Conservation (phyloP, 2,797 vertebrate species). For the Denticeps clupeoides region DNA sequence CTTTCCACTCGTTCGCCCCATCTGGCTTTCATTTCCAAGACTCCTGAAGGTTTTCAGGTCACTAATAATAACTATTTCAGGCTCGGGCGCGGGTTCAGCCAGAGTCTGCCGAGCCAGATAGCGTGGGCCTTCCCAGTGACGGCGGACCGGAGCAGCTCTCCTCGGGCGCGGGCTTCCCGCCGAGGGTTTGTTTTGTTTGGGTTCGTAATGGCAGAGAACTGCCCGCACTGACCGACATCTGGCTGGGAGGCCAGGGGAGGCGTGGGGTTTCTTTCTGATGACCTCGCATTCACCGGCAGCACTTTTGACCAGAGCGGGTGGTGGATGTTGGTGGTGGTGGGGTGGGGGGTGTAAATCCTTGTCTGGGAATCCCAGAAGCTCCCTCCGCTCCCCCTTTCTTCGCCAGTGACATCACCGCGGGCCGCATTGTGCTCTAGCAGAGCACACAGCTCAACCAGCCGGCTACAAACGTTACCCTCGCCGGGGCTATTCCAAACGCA, state of each 20-base stretch:
- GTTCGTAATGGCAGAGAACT: constrained; percentile 18
- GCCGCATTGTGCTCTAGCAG: not conserved
- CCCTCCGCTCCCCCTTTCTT: too few species aligned
- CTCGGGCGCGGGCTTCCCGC: not conserved
- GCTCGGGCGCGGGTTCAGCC: constrained; percentile 55
- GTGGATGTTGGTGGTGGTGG: not conserved
- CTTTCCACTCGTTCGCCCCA: constrained; percentile 50
- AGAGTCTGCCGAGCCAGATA: constrained; percentile 49
- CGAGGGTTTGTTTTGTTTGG: constrained; percentile 22
- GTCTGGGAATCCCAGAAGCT: not conserved
- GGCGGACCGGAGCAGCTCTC: not conserved
- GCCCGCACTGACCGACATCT: constrained; percentile 9
- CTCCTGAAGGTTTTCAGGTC: constrained; percentile 60
- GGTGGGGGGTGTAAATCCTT: not conserved
- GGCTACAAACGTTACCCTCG: too few species aligned
- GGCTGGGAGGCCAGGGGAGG: not conserved
- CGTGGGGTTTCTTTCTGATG: constrained; percentile 1
- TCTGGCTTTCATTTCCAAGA: constrained; percentile 60
- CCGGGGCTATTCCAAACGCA: too few species aligned
- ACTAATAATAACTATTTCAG: constrained; percentile 56
- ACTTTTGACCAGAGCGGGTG: not conserved
- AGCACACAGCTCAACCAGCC: not conserved
- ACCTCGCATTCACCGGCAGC: constrained; percentile 9
- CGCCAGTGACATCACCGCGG: constrained; percentile 10
- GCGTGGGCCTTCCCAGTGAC: constrained; percentile 5